Percentiles rank a stretch among this genome's conserved stretches.
These are phyloP conservation scores for Acleris cristana DNA, from an alignment of 2,888 invertebrate genomes.

Conservation along the genomic window DNA sequence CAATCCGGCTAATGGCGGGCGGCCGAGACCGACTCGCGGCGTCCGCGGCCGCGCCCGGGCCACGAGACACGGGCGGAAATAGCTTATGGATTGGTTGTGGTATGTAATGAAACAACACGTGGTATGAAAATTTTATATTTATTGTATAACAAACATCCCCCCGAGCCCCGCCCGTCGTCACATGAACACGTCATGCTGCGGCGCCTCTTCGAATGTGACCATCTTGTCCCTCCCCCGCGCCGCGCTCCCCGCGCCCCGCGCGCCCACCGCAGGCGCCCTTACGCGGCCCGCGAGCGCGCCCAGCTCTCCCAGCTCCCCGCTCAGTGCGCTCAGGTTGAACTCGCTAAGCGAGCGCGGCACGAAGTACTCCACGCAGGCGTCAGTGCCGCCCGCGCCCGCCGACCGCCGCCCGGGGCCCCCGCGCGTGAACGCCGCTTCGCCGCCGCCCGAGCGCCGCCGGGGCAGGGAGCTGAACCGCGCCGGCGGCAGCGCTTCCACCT, in stretches of 20 bases:
- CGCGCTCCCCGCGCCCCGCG: conserved; percentile 55
- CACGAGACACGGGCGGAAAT: background rate
- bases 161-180: conserved; percentile 78
- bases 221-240: conserved; percentile 87
- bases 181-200: conserved; percentile 89
- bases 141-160: conserved; percentile 68
- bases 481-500: conserved; percentile 69
- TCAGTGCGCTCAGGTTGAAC: conserved; percentile 89
- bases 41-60: background rate
- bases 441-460: conserved; percentile 67
- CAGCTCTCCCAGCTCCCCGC: conserved; percentile 59
- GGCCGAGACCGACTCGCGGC: too few species aligned
- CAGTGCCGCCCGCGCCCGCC: conserved; percentile 79
- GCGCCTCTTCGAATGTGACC: conserved; percentile 92
- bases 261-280: conserved; percentile 51
- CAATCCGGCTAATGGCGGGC: background rate
- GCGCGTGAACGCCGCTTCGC: conserved; percentile 84
- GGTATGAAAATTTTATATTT: conserved; percentile 51
- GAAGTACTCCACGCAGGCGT: conserved; percentile 90
- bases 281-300: conserved; percentile 42
- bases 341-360: conserved; percentile 93
- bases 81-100: background rate
- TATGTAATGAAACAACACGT: conserved; percentile 10
- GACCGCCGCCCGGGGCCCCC: conserved; percentile 87
- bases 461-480: conserved; percentile 84